Evolutionary conservation across 2,888 invertebrate genomes (phyloP).

Genomic region (Chrysomela aeneicollis): DNA sequence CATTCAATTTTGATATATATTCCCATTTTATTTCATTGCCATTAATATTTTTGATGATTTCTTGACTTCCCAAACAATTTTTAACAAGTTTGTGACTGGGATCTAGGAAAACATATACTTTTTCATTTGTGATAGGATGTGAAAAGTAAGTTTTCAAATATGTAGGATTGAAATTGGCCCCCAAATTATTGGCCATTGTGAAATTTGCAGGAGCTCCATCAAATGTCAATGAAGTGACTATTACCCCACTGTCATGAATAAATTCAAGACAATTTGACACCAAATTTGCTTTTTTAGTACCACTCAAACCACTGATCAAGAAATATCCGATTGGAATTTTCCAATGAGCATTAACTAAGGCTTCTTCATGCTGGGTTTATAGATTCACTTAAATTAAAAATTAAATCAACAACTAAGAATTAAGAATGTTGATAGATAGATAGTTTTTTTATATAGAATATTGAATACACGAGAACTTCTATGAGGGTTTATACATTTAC

Average conservation of each 20-base stretch:
- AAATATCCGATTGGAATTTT: too few relatives aligned
- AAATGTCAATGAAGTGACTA: conserved; percentile 24
- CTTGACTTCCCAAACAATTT: conserved; percentile 7
- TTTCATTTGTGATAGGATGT: conserved; percentile 2
- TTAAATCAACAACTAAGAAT: too few relatives aligned
- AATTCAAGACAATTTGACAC: conserved; percentile 15
- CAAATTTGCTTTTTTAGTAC: conserved; percentile 11
- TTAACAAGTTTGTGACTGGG: conserved; percentile 11
- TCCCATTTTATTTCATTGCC: not conserved
- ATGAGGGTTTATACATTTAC: too few relatives aligned
- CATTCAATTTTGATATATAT: conserved; percentile 29
- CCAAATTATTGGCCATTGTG: conserved; percentile 4
- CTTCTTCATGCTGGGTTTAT: too few relatives aligned
- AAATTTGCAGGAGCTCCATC: conserved; percentile 21
- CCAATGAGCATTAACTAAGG: too few relatives aligned
- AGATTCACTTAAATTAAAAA: too few relatives aligned
- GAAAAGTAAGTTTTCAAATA: conserved; percentile 9
- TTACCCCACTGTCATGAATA: conserved; percentile 22
- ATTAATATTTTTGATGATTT: not conserved
- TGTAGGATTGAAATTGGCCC: too few relatives aligned
- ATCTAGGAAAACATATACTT: not conserved
- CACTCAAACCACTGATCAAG: too few relatives aligned
- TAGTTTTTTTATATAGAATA: too few relatives aligned
- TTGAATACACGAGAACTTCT: too few relatives aligned
- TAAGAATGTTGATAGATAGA: too few relatives aligned